Evolutionary conservation across 2,888 invertebrate species (phyloP), one percentile per base, ranked within the genome.

Genomic region (Serripes groenlandicus): DNA sequence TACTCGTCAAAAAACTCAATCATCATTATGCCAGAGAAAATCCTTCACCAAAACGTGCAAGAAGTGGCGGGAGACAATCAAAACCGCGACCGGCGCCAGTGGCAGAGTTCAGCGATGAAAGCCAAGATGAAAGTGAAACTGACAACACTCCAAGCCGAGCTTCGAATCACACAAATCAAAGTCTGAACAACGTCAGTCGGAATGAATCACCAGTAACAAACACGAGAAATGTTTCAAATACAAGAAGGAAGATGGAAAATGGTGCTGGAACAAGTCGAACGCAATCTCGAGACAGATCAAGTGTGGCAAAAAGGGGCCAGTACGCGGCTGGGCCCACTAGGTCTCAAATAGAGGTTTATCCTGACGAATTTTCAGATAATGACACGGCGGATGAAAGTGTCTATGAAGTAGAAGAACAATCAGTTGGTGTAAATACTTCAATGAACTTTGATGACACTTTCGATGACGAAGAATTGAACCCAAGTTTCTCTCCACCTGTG

Each of bases 1-100:
- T 92, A 35, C 81, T 92, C 34, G 79, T 91, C 28, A 92, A 92
- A 83, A 92, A 92, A 79, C 86, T 92, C 7, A 92, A 92, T 74
- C 92, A 92, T 79, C 85, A 89, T 28, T 88, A 87, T 77, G 90
- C 91, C 11, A 88, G 86, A 81, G 88, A 89, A 64, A 91, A 85
- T 74, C 80, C 84, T 26, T 80, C 85, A 30, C 70, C 71, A 32
- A 88, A 85, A 69, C 72, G 75, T 34, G 81, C 71, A 23, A 83
- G 77, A 78, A 74, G 60, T 32, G 62, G 49, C 35, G 77, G 64
- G n/a, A 84, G 75, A 60, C 81, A 76, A 49, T 56, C 77, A 35
- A 86, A 81, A 68, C 66, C 74, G 28, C 30, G 78, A 11, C 56
- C 86, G 60, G 66, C 80, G 42, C 83, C 74, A 68, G 34, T 18